Evolutionary conservation across 2,888 invertebrate genomes (phyloP), one percentile per base, ranked within the genome.

Genomic region (Amphipoea lucens): DNA sequence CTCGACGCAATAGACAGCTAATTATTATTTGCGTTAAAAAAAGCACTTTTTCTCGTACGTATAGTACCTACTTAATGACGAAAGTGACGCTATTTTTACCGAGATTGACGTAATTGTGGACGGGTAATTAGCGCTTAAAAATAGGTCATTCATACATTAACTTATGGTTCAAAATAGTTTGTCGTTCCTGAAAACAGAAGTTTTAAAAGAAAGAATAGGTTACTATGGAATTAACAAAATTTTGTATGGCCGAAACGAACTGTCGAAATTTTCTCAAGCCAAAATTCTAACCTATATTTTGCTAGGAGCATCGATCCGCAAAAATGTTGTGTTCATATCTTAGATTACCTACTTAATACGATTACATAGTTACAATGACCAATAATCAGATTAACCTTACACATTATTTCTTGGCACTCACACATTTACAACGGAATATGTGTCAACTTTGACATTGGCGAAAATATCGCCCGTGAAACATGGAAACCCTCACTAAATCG

Each of bases 301-400:
- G 40, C 23, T 12, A 51, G 0, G 48, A 80, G 14, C 62, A 82
- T 85, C 86, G 85, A 85, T 85, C 69, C 40, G 60, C 36, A 1
- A 42, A 62, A 20, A 23, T 68, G 29, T 72, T 62, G 71, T 48
- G 74, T 81, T 76, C 81, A 81, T 84, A 80, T 80, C 60, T 67
- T 40, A 68, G 77, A 77, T 81, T 78, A 84, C 67, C 84, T 89
- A 84, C 67, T 86, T 89, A 87, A 87, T 80, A 82, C 76, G 81
- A 88, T 89, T 87, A 88, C 78, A 73, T 40, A 23, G 85, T 79
- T n/a, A 72, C 87, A 77, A 68, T 69, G 73, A n/a, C 79, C 78
- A 76, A 65, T 89, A 89, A 88, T 83, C 78, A 79, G 89, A 89
- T 88, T 88, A 89, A 81, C 86, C 80, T 87, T 81, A 84, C 70